Evolutionary conservation across 1,140 invertebrate genomes (phyloP).

Genomic region (Bombus confusus): DNA sequence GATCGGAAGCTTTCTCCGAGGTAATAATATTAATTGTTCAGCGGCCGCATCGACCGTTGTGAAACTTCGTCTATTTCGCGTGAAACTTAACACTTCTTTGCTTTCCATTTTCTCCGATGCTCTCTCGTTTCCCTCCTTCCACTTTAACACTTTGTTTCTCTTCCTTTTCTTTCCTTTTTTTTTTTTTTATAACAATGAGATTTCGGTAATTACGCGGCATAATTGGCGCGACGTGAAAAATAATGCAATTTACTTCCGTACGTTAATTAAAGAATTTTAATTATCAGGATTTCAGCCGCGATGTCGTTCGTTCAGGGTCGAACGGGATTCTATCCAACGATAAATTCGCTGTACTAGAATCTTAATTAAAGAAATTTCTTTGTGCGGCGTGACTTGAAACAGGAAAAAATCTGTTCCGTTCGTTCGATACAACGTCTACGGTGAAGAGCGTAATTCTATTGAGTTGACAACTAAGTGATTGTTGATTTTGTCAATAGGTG

Average conservation of each 20-base stretch:
- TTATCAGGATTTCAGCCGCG: slow-evolving; percentile 29
- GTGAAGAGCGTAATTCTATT: background rate
- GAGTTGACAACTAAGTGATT: too few species aligned
- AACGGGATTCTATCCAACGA: slow-evolving; percentile 16
- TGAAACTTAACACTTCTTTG: background rate
- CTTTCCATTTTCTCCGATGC: slow-evolving; percentile 11
- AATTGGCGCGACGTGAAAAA: slow-evolving; percentile 6
- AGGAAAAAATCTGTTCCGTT: background rate
- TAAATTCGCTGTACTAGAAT: slow-evolving; percentile 36
- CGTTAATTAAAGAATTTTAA: slow-evolving; percentile 49
- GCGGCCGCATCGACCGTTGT: slow-evolving; percentile 17
- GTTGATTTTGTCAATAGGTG: too few species aligned
- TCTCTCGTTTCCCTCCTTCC: background rate
- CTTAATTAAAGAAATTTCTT: slow-evolving; percentile 51
- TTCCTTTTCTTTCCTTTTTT: too few species aligned
- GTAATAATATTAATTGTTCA: slow-evolving; percentile 54
- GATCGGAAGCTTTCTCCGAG: slow-evolving; percentile 35
- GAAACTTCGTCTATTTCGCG: slow-evolving; percentile 10
- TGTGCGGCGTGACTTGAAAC: background rate
- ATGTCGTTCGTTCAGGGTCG: slow-evolving; percentile 6
- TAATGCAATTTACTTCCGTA: background rate
- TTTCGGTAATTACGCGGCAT: background rate
- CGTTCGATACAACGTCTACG: slow-evolving; percentile 30
- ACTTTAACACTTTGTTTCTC: slow-evolving; percentile 6
- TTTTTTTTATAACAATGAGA: background rate